Conservation (phyloP, 2,113 vertebrate genomes). For the Tauraco erythrolophus region DNA sequence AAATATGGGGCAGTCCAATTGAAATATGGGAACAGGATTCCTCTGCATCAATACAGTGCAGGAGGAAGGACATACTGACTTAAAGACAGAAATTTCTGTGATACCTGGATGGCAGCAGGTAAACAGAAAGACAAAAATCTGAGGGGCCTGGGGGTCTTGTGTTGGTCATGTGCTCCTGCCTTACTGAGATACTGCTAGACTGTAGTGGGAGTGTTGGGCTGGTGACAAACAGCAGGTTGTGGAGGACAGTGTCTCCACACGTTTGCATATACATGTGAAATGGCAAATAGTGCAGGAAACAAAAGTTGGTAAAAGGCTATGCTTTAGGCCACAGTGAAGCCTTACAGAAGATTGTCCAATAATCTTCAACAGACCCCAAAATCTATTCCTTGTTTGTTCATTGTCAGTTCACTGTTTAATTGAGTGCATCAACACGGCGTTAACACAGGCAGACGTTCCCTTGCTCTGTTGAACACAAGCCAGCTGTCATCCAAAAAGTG, state of each 20-base stretch:
- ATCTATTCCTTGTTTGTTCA: background rate
- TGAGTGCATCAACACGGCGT: accelerated
- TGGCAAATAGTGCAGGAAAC: background rate
- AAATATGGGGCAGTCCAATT: background rate
- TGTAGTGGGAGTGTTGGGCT: background rate
- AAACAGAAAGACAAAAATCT: background rate
- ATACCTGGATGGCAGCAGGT: background rate
- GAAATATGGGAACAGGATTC: background rate
- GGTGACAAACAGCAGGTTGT: background rate
- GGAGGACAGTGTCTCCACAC: background rate
- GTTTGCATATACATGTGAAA: background rate
- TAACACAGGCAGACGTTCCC: background rate
- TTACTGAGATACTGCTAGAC: background rate
- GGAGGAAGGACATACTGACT: background rate
- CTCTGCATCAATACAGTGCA: background rate
- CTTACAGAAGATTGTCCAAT: background rate
- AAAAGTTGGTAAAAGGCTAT: background rate
- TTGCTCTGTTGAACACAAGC: background rate
- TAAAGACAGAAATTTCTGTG: background rate
- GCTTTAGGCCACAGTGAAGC: background rate
- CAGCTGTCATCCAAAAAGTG: background rate
- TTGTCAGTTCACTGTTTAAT: background rate
- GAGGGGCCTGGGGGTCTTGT: background rate
- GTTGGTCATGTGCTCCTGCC: background rate
- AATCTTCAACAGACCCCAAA: background rate